Base-by-base conservation (phyloP, 2,797 vertebrate species). In the Melopsittacus undulatus region DNA sequence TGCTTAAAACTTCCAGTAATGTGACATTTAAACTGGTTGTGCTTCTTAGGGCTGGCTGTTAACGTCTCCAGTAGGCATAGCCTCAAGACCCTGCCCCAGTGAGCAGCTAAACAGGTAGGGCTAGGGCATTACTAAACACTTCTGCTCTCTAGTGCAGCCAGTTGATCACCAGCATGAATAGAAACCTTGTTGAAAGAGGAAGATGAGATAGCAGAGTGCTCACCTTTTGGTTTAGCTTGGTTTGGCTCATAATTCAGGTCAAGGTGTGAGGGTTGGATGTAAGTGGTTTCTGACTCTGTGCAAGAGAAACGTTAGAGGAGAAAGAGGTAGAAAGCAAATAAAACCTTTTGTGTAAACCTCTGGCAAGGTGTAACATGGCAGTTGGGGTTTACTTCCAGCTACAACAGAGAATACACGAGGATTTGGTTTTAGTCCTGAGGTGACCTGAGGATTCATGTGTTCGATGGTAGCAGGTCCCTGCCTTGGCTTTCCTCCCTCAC, bases 391-490 rank as follows among this genome's bases (percentile, higher is more conserved):
- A 20, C 2, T 38, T 49, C 57, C 52, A 75, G 52, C 29, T 16
- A 9, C 38, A 34, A 7, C 29, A 46, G 26, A 14, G 19, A 8
- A 49, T 49, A 34, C 67, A 43, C 21, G 40, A 70, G n/a, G 46
- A 12, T 6, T 54, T 26, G 12, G 15, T 23, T 57, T 87, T 46
- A 11, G 43, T 36, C 38, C 52, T 52, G 30, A 51, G 57, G 11
- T 29, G 27, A 29, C 32, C 0, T 36, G 6, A 62, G 54, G 19
- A 21, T 11, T 38, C 0, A 9, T 0, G 1, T 51, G 57, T 56
- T 61, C 57, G 81, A 23, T 30, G 49, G 20, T 5, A 45, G 32
- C 21, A n/a, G 23, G 2, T 34, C 72, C 49, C 68, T 12, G 30
- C 56, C 15, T 62, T 48, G 48, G 19, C 61, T 80, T 56, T 54